phyloP scores from a whole-genome alignment of 1,140 invertebrate species.

The Pseudobourletiella spinata region DNA sequence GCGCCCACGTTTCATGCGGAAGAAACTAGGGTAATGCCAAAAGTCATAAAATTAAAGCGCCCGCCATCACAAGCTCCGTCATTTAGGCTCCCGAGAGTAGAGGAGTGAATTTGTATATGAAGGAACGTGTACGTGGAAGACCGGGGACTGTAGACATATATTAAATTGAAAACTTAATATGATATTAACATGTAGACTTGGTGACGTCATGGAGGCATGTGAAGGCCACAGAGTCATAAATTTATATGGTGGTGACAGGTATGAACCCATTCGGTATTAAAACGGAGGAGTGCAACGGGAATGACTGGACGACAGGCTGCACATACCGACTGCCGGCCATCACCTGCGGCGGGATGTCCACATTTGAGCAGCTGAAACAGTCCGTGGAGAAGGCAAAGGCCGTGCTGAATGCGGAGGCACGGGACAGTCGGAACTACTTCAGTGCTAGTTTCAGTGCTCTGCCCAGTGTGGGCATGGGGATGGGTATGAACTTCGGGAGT shows the following conservation, averaged over 20 bases:
- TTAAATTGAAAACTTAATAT: not conserved
- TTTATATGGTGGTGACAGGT: no score
- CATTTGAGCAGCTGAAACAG: conserved; percentile 77
- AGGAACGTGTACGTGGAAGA: no score
- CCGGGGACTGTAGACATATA: no score
- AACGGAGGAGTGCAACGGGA: conserved; percentile 47
- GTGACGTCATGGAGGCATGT: no score
- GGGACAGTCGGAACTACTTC: conserved; percentile 32
- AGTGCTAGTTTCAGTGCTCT: conserved; percentile 35
- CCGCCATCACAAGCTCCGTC: no score
- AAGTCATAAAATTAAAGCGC: no score
- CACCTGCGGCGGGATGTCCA: conserved; percentile 46
- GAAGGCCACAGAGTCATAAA: no score
- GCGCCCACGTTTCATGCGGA: no score
- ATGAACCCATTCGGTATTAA: conserved; percentile 42
- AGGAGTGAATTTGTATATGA: no score
- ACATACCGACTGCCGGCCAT: conserved; percentile 52
- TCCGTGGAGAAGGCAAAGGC: conserved; percentile 81
- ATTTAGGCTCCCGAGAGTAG: no score
- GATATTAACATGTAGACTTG: not conserved
- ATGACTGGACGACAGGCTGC: conserved; percentile 53
- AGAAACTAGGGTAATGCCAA: no score
- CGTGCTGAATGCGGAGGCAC: conserved; percentile 46
- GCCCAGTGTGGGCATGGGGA: conserved; percentile 29
- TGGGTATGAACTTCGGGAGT: conserved; percentile 21